Base-by-base conservation (phyloP, 2,888 invertebrate genomes). In the Diogma glabrata region DNA sequence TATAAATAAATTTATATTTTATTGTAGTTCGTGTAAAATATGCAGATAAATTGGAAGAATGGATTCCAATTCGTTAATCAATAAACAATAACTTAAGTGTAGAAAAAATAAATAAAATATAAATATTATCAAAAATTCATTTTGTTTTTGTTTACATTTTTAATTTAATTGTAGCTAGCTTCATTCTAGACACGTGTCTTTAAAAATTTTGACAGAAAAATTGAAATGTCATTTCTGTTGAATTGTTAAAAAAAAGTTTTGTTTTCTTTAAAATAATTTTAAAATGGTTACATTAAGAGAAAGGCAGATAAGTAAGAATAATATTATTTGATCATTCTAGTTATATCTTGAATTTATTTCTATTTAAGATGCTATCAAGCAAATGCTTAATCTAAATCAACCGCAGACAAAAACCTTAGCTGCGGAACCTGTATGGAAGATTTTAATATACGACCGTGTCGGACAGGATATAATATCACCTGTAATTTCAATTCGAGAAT, bases 391-490 rank as follows among this genome's bases (percentile, higher is more conserved):
- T 73, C 76, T 96, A 52, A 94, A 95, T 70, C 81, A 84, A 60
- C 80, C 85, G 28, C 74, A 84, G 55, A 81, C 82, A 3, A 90
- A 87, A 67, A 75, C 80, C 53, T 75, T 83, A 46, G 79, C 84
- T 9, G 78, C 83, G 30, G 91, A 96, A 71, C 94, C 95, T 20
- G 84, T 87, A 12, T 96, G 95, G 95, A 96, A 96, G 75, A 84
- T 99, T 52, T 74, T 99, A 54, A 83, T 99, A 55, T 97, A 96
- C 65, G 99, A 99, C 68, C 80, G 90, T 61, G 82, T 87, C 59
- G 97, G 97, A 4, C 97, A 99, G 72, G 97, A 99, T 67, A 94
- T 99, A 48, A 94, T 99, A 61, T 95, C 97, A 12, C 97, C 99
- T 0, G 72, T 99, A 50, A 80, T 99, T 63, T 90, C 94, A 17